Conservation (phyloP, 2,113 vertebrate species). For the Halichoerus grypus region DNA sequence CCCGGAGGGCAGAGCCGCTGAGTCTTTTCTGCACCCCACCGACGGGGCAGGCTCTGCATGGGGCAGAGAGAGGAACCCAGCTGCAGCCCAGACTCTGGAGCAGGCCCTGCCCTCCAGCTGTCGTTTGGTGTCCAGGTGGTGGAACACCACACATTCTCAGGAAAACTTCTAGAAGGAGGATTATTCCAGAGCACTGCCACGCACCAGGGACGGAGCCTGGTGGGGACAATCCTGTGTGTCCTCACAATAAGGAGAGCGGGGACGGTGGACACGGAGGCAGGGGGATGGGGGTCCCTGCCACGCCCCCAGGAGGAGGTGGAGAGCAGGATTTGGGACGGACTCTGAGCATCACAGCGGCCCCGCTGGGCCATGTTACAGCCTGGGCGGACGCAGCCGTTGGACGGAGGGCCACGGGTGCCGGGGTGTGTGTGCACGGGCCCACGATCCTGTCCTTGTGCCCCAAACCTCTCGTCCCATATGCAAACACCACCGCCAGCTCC, state of each 20-base stretch:
- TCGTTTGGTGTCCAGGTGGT: background rate
- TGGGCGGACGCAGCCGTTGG: fast-evolving
- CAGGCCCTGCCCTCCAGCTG: too few relatives aligned
- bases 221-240: background rate
- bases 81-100: fast-evolving
- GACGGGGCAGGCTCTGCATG: background rate
- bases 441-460: fast-evolving
- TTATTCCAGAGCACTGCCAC: background rate
- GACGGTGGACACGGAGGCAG: background rate
- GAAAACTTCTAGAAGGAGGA: background rate
- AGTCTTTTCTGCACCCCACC: background rate
- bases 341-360: background rate
- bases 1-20: background rate
- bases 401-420: background rate
- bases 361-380: background rate
- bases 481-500: background rate
- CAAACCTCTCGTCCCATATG: background rate
- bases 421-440: fast-evolving
- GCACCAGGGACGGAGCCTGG: fast-evolving
- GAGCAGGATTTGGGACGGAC: background rate
- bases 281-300: background rate
- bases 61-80: background rate
- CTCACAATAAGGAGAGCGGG: background rate
- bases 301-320: background rate
- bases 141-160: background rate